phyloP scores from a whole-genome alignment of 2,113 vertebrate genomes.

The Picathartes gymnocephalus region DNA sequence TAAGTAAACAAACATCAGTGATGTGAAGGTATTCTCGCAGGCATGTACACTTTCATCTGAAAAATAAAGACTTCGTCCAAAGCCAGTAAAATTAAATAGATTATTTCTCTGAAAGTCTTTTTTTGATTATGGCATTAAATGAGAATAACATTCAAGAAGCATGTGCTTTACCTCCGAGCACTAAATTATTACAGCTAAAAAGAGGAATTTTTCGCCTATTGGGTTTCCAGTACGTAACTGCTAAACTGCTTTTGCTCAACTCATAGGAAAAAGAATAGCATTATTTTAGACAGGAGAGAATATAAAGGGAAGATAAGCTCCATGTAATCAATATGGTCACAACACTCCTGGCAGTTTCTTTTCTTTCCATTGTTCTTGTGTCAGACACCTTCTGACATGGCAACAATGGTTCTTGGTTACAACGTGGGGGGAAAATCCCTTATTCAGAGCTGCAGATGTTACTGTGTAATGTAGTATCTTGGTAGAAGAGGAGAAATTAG shows the following conservation, averaged over 20 bases:
- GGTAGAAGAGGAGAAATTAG: neutral
- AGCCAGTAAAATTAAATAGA: neutral
- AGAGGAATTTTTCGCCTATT: neutral
- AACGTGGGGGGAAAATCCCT: neutral
- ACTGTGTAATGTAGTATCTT: neutral
- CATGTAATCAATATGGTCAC: neutral
- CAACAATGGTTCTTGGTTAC: neutral
- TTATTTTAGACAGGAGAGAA: neutral
- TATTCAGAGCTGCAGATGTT: neutral
- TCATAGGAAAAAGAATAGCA: neutral
- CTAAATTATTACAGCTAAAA: neutral
- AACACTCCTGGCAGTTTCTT: neutral
- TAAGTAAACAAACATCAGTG: neutral
- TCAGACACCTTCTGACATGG: neutral
- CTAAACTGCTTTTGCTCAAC: neutral
- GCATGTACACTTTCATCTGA: neutral
- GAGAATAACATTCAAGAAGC: neutral
- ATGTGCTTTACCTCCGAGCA: neutral
- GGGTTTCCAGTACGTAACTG: neutral
- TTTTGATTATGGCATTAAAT: neutral
- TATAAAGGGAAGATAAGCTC: neutral
- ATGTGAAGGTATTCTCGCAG: neutral
- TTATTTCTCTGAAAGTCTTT: rapidly evolving
- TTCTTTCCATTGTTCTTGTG: neutral
- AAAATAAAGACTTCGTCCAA: neutral